Base-by-base conservation (phyloP, 1,140 invertebrate genomes). In the Cardiocondyla obscurior region DNA sequence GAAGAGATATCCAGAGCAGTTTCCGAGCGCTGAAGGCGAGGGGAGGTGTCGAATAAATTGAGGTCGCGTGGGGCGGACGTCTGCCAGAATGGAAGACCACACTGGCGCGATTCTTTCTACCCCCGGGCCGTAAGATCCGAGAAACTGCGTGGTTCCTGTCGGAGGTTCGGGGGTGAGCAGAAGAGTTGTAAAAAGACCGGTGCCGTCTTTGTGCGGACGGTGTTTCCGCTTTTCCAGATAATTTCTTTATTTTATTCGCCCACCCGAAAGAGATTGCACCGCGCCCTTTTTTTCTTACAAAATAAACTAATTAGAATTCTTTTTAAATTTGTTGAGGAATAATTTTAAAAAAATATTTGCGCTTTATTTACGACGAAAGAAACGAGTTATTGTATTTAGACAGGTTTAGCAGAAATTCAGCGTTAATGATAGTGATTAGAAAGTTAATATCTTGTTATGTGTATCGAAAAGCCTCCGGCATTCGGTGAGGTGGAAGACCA, bases 31-130 rank as follows among this genome's bases (percentile, higher is more conserved):
- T 93, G 83, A 88, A 89, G 92, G 92, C 92, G 55, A 92, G 90
- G 91, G 92, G 92, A 93, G 92, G 92, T 93, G 92, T 93, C 92
- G 92, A 93, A 93, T 93, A 93, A 93, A 93, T 93, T 93, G 92
- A 93, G 92, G 92, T 93, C 93, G 91, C 92, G 92, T 92, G 91
- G 93, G 93, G 93, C 92, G 93, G 93, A 93, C 92, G 90, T 93
- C 90, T 92, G 90, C 90, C 84, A 79, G 88, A 90, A 84, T 88
- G 89, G 88, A 84, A 88, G 91, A 91, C 91, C 90, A 89, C 90
- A 91, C 90, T 90, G 82, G 82, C 76, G 84, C 81, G 86, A 85
- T 86, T 76, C 51, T 30, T 73, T 30, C 74, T 76, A 89, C 88
- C 91, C 84, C 82, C 79, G 64, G 88, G 90, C 84, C 88, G 70